Base-by-base conservation (phyloP, 2,797 vertebrate species). In the Enteromius trimaculatus region DNA sequence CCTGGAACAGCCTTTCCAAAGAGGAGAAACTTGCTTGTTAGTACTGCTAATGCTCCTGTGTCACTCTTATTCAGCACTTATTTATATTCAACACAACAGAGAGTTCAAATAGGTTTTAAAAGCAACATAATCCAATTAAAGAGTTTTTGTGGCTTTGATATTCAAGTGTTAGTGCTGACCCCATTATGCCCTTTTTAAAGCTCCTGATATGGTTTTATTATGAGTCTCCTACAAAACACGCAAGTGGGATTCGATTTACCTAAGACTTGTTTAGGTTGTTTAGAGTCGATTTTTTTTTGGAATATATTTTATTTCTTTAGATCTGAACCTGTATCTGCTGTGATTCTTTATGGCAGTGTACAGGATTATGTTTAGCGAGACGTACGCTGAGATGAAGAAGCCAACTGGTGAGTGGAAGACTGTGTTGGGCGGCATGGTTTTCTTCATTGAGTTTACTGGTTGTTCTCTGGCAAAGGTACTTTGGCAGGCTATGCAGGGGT, bases 11-110 rank as follows among this genome's bases (percentile, higher is more conserved):
- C 86, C 94, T 97, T 82, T 94, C 91, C 80, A 91, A 91, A 0
- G 96, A 95, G 23, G 96, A 97, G 90, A 96, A 97, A 90, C 87
- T 96, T 26, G 95, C 95, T 88, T 71, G 96, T 97, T 92, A 29
- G 92, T 88, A 42, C 66, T 29, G 65, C 13, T 26, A 31, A 6
- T 34, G 64, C 7, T 47, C 47, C n/a, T 21, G 2, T 11, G 37
- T 42, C 5, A 16, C 5, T 37, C 51, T 31, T 70, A 14, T 17
- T 49, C 26, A 31, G 3, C 47, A 44, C 37, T 39, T 39, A 14
- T 6, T 37, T 23, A 13, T 16, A 69, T n/a, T 69, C 2, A 42
- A 3, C 21, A 7, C 13, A 66, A 42, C 1, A 13, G 16, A 31
- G 47, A 49, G 17, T n/a, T 21, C 42, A 47, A 2, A 71, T 64